Evolutionary conservation across 2,888 invertebrate species (phyloP).

Genomic region (Anticlea derivata): DNA sequence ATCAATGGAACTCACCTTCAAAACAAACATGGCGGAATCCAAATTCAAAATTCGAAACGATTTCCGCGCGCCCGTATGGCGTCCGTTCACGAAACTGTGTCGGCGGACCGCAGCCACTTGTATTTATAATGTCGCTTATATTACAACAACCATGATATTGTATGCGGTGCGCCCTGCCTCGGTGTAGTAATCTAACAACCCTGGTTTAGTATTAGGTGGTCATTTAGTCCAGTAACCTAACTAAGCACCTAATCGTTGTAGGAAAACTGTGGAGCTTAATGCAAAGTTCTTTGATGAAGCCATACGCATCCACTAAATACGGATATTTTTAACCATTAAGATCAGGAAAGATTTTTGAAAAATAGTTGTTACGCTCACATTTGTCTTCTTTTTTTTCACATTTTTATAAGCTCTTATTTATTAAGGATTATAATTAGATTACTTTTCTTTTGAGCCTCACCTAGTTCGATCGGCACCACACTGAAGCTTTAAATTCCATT

Average conservation of each 20-base stretch:
- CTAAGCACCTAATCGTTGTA: neutral
- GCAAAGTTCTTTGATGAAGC: too few species aligned
- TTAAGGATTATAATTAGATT: too few species aligned
- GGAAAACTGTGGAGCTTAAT: too few species aligned
- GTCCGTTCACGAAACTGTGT: conserved; percentile 62
- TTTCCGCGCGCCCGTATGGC: conserved; percentile 71
- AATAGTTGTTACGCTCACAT: too few species aligned
- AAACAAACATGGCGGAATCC: conserved; percentile 66
- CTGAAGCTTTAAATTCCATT: too few species aligned
- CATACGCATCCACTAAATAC: too few species aligned
- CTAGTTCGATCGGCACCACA: too few species aligned
- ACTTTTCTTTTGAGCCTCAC: too few species aligned
- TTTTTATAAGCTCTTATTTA: too few species aligned
- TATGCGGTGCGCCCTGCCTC: conserved; percentile 69
- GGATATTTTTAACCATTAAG: too few species aligned
- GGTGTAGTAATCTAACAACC: conserved; percentile 73
- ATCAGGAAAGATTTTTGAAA: too few species aligned
- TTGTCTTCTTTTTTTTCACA: too few species aligned
- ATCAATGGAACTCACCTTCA: conserved; percentile 66
- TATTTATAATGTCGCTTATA: conserved; percentile 80
- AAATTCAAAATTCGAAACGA: conserved; percentile 51
- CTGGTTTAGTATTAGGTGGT: conserved; percentile 36
- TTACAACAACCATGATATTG: conserved; percentile 71
- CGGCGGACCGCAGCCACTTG: conserved; percentile 59
- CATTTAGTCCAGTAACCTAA: conserved; percentile 9